Base-by-base conservation (phyloP, 2,888 invertebrate genomes). In the Acleris holmiana region DNA sequence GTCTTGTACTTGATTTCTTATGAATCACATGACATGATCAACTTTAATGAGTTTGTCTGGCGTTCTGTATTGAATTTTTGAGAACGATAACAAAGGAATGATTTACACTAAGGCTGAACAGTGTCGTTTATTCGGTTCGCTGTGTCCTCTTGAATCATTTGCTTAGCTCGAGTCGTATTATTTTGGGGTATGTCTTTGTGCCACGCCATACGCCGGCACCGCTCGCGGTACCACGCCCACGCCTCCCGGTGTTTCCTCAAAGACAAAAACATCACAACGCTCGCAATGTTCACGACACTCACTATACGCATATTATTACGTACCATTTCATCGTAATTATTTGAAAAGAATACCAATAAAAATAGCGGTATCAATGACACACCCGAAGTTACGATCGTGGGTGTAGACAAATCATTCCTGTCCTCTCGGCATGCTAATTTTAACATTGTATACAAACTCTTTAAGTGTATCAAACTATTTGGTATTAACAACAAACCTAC, bases 381-480 rank as follows among this genome's bases (percentile, higher is more conserved):
- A 23, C 54, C 47, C 23, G 54, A 55, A 1, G 48, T 41, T 7
- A 55, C 35, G 40, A 21, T 23, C n/a, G 61, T 23, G 21, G 48
- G 48, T 4, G 48, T 29, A 2, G 41, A 47, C 19, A 61, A 41
- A 25, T 35, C 35, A 4, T 13, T 13, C 13, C 35, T 35, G 0
- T 35, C 35, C 35, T 29, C 56, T n/a, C 21, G 41, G n/a, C n/a
- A 55, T 1, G 51, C 60, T 53, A 60, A 4, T 1, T 25, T 46
- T 60, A 53, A 19, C 17, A 62, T 17, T 3, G 41, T 56, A 4
- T 50, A 62, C 49, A 62, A 29, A 10, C 56, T 56, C 23, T 41
- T 62, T 6, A 62, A 5, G 29, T 62, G 56, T 6, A 56, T n/a
- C 10, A 29, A 5, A 7, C 13, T 19, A 5, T 35, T 10, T 2